Conservation (phyloP, 2,888 invertebrate genomes). For the Pseudanteris insignis region DNA sequence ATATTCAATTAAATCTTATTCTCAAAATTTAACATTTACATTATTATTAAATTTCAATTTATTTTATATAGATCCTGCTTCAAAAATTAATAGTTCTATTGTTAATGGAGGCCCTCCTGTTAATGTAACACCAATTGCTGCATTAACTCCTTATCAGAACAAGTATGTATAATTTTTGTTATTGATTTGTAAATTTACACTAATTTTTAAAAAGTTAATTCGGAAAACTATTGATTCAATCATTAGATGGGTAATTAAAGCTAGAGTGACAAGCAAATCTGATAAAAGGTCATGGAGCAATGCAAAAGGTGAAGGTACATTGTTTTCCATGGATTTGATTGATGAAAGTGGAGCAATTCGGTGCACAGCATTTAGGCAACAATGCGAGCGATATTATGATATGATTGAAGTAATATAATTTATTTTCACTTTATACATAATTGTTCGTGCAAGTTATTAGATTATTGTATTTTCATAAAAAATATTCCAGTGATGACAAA, state of each 20-base stretch:
- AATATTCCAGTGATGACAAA: no score
- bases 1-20: no score
- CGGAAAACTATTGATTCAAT: not conserved
- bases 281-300: slow-evolving; percentile 89
- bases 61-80: slow-evolving; percentile 8
- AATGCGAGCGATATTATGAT: slow-evolving; percentile 88
- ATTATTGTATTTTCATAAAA: no score
- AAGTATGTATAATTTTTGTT: slow-evolving; percentile 70
- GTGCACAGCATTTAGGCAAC: slow-evolving; percentile 88
- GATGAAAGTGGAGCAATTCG: slow-evolving; percentile 95
- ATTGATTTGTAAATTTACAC: not conserved
- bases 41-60: no score
- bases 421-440: not conserved
- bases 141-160: slow-evolving; percentile 93
- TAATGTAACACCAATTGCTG: slow-evolving; percentile 74
- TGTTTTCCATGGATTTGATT: slow-evolving; percentile 91
- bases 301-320: slow-evolving; percentile 89
- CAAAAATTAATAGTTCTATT: slow-evolving; percentile 17
- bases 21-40: no score
- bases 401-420: slow-evolving; percentile 89
- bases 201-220: not conserved
- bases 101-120: slow-evolving; percentile 23
- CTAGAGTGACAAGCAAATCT: slow-evolving; percentile 85
- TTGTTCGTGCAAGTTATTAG: no score
- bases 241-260: slow-evolving; percentile 88